Conservation (phyloP, 2,888 invertebrate species). For the Drosophila mimica region DNA sequence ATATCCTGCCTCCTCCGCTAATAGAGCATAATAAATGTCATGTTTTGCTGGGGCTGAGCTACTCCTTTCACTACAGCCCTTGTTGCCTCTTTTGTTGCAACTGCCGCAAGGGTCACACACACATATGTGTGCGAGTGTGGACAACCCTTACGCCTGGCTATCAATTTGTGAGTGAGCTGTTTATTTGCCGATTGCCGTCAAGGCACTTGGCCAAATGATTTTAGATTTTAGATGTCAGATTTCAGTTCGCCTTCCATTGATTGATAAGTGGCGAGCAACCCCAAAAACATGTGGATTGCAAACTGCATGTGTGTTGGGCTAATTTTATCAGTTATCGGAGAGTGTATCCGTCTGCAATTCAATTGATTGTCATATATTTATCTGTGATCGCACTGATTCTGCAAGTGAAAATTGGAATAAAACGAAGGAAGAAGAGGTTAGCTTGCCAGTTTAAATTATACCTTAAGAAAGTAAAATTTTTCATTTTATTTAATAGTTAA, state of each 20-base stretch:
- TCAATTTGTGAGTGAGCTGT: slow-evolving; percentile 62
- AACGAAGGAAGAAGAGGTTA: background rate
- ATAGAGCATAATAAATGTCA: slow-evolving; percentile 82
- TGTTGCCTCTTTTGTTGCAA: slow-evolving; percentile 35
- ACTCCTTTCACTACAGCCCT: slow-evolving; percentile 53
- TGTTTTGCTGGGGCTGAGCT: slow-evolving; percentile 66
- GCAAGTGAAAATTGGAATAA: background rate
- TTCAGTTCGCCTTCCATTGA: slow-evolving; percentile 20
- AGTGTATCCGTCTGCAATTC: slow-evolving; percentile 18
- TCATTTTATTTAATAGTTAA: background rate
- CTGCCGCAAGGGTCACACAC: slow-evolving; percentile 44
- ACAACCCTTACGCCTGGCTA: slow-evolving; percentile 48
- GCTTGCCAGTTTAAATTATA: background rate
- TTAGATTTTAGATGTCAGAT: slow-evolving; percentile 33
- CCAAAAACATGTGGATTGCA: slow-evolving; percentile 10
- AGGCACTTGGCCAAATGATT: slow-evolving; percentile 49
- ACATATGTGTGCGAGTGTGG: slow-evolving; percentile 20
- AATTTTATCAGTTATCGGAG: slow-evolving; percentile 10
- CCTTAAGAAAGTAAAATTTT: background rate
- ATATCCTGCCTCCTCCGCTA: slow-evolving; percentile 57
- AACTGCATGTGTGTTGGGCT: slow-evolving; percentile 4
- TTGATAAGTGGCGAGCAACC: slow-evolving; percentile 48
- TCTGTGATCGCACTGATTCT: no score
- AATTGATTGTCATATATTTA: slow-evolving; percentile 8
- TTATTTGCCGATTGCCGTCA: slow-evolving; percentile 54